phyloP scores from a whole-genome alignment of 1,140 invertebrate species.

The Trichomalopsis sarcophagae region DNA sequence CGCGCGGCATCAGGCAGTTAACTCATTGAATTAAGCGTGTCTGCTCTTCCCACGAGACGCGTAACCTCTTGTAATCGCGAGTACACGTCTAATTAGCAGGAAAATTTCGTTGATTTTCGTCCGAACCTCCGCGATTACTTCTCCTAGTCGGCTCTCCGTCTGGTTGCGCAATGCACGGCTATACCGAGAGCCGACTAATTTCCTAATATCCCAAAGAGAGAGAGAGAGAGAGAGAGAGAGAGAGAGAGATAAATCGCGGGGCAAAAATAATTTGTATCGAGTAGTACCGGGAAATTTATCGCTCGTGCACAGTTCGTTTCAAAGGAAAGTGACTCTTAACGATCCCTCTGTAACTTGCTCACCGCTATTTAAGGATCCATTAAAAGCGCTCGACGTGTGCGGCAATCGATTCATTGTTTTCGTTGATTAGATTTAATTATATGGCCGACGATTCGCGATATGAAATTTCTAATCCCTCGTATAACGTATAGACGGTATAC shows the following conservation, averaged over 20 bases:
- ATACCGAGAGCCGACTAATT: neutral
- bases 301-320: neutral
- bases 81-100: neutral
- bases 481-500: no score
- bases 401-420: conserved; percentile 15
- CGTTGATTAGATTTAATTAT: neutral
- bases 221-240: neutral
- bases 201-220: neutral
- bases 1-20: neutral
- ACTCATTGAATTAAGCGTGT: neutral
- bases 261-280: neutral
- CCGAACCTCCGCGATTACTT: neutral
- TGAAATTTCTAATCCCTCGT: no score
- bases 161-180: neutral
- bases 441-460: no score
- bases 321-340: neutral
- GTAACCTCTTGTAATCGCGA: neutral
- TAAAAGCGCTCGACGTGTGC: neutral
- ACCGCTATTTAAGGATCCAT: neutral
- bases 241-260: neutral
- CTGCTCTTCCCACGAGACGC: conserved; percentile 18
- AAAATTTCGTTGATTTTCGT: neutral
- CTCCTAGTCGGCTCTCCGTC: neutral
- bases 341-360: neutral
- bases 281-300: neutral